phyloP scores from a whole-genome alignment of 2,888 invertebrate species.

The Arge pagana region DNA sequence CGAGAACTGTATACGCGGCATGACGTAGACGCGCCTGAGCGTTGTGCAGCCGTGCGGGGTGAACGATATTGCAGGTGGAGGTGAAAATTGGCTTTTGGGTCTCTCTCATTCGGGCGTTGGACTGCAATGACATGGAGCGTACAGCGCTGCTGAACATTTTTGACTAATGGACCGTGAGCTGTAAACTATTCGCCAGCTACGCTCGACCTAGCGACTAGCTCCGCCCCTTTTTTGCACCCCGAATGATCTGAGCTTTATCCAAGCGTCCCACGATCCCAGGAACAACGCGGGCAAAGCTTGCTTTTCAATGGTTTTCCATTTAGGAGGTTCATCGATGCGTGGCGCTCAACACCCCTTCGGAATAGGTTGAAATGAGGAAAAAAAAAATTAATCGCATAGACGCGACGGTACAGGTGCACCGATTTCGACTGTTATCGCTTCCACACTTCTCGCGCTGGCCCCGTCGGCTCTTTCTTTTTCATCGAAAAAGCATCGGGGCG shows the following conservation, averaged over 20 bases:
- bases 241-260: conserved; percentile 24
- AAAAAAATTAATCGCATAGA: conserved; percentile 11
- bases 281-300: conserved; percentile 8
- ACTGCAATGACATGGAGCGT: conserved; percentile 29
- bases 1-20: no score
- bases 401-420: no score
- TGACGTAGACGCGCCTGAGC: no score
- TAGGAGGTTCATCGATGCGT: conserved; percentile 19
- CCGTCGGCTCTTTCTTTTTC: no score
- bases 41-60: no score
- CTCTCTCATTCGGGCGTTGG: conserved; percentile 16
- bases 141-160: conserved; percentile 38
- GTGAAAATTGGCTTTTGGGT: conserved; percentile 2
- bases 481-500: no score
- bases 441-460: no score
- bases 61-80: no score
- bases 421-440: no score
- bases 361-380: conserved; percentile 3
- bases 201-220: conserved; percentile 39
- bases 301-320: conserved; percentile 22
- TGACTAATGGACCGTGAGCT: conserved; percentile 52
- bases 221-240: conserved; percentile 26
- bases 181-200: conserved; percentile 47
- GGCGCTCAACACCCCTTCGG: conserved; percentile 14
- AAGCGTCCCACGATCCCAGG: conserved; percentile 15